Conservation (phyloP, 2,888 invertebrate genomes). For the Perdita meconis region DNA sequence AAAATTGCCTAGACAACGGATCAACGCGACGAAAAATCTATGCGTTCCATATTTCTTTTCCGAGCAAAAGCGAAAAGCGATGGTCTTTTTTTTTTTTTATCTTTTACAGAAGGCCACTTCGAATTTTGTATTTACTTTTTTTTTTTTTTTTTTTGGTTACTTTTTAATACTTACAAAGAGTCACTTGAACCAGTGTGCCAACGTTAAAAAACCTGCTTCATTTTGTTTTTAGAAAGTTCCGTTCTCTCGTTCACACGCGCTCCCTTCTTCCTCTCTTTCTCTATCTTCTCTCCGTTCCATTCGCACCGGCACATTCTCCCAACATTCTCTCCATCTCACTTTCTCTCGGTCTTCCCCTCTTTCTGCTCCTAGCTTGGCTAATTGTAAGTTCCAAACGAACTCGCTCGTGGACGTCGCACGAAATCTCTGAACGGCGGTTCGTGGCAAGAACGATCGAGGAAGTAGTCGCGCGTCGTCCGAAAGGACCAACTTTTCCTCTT, state of each 20-base stretch:
- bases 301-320: slow-evolving; percentile 32
- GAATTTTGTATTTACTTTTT: slow-evolving; percentile 73
- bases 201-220: slow-evolving; percentile 50
- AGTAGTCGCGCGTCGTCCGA: slow-evolving; percentile 24
- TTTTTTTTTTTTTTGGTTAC: slow-evolving; percentile 62
- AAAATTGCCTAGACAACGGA: slow-evolving; percentile 64
- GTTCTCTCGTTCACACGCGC: slow-evolving; percentile 31
- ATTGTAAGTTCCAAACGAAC: slow-evolving; percentile 34
- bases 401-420: slow-evolving; percentile 39
- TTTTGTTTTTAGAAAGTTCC: slow-evolving; percentile 49
- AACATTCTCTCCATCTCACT: neutral
- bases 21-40: slow-evolving; percentile 55
- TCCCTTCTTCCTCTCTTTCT: slow-evolving; percentile 7
- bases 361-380: neutral
- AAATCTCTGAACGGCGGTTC: slow-evolving; percentile 40
- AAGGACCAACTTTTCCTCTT: neutral
- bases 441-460: slow-evolving; percentile 42
- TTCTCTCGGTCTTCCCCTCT: slow-evolving; percentile 11
- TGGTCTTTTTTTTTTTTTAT: slow-evolving; percentile 70
- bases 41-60: slow-evolving; percentile 42
- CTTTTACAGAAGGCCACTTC: slow-evolving; percentile 83
- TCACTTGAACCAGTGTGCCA: slow-evolving; percentile 69
- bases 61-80: slow-evolving; percentile 78
- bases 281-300: slow-evolving; percentile 5
- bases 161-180: slow-evolving; percentile 78